phyloP scores from a whole-genome alignment of 2,888 invertebrate species.

The Drosophila testacea region DNA sequence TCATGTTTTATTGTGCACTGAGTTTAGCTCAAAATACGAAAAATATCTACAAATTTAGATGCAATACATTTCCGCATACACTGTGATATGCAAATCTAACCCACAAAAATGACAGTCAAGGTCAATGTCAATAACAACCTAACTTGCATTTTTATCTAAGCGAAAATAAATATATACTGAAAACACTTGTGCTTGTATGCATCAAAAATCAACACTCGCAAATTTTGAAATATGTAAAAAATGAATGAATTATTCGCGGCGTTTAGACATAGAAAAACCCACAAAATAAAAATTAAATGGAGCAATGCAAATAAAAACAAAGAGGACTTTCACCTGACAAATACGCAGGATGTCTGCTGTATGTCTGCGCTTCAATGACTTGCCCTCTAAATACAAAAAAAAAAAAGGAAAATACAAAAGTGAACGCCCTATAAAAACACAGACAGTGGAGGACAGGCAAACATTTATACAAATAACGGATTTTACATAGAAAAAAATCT shows the following conservation, averaged over 20 bases:
- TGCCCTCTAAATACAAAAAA: constrained; percentile 34
- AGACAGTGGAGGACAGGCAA: constrained; percentile 39
- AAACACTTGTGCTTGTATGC: neutral
- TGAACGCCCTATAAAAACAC: constrained; percentile 43
- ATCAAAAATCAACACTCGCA: constrained; percentile 48
- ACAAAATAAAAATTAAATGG: constrained; percentile 27
- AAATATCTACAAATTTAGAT: neutral
- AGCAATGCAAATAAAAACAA: constrained; percentile 50
- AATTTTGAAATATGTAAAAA: constrained; percentile 48
- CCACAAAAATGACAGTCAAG: constrained; percentile 61
- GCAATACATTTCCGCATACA: neutral
- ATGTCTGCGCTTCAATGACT: constrained; percentile 74
- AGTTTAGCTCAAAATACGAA: neutral
- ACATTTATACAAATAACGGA: constrained; percentile 64
- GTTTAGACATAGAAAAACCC: constrained; percentile 64
- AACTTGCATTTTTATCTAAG: constrained; percentile 59
- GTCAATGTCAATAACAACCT: constrained; percentile 57
- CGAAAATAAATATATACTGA: constrained; percentile 44
- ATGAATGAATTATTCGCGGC: constrained; percentile 68
- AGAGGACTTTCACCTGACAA: constrained; percentile 76
- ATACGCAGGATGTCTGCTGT: constrained; percentile 71
- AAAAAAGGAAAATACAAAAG: constrained; percentile 18
- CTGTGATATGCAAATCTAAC: constrained; percentile 39
- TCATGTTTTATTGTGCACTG: neutral
- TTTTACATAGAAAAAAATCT: constrained; percentile 69